phyloP scores from a whole-genome alignment of 2,113 vertebrate genomes.

The Solea senegalensis region DNA sequence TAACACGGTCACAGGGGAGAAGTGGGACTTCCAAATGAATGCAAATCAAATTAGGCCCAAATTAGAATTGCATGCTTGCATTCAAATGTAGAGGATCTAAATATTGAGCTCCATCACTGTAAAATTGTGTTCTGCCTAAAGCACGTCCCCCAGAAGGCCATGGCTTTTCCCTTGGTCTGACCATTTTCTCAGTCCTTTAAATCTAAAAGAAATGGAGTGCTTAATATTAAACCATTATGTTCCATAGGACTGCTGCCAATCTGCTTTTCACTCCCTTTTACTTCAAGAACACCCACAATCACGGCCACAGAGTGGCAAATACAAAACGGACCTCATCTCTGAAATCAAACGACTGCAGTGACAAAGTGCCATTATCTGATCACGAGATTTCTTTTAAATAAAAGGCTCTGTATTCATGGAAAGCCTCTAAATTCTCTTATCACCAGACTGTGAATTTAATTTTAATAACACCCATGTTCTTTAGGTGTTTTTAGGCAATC shows the following conservation, averaged over 20 bases:
- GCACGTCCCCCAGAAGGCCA: slow-evolving; percentile 16
- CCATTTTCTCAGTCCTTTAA: slow-evolving; percentile 35
- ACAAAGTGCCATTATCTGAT: slow-evolving; percentile 31
- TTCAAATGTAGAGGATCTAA: slow-evolving; percentile 47
- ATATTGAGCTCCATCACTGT: slow-evolving; percentile 49
- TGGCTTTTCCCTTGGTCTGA: slow-evolving; percentile 31
- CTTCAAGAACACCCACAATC: slow-evolving; percentile 7
- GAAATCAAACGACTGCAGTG: slow-evolving; percentile 34
- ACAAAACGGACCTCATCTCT: slow-evolving; percentile 18
- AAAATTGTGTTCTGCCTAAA: slow-evolving; percentile 46
- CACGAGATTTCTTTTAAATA: slow-evolving; percentile 22
- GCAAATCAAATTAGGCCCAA: slow-evolving; percentile 69
- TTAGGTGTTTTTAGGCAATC: slow-evolving; percentile 14
- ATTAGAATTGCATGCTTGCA: slow-evolving; percentile 57
- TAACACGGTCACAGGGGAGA: slow-evolving; percentile 30
- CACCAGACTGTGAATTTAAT: slow-evolving; percentile 25
- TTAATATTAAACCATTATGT: slow-evolving; percentile 26
- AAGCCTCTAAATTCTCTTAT: slow-evolving; percentile 47
- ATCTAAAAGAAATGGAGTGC: slow-evolving; percentile 31
- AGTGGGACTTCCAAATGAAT: slow-evolving; percentile 50
- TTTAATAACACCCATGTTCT: slow-evolving; percentile 43
- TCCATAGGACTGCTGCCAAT: slow-evolving; percentile 19
- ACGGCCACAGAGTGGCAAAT: slow-evolving; percentile 20
- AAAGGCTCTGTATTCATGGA: slow-evolving; percentile 36
- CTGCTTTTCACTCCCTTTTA: neutral